Conservation (phyloP, 2,797 vertebrate species). For the Paramormyrops hopkinsi region DNA sequence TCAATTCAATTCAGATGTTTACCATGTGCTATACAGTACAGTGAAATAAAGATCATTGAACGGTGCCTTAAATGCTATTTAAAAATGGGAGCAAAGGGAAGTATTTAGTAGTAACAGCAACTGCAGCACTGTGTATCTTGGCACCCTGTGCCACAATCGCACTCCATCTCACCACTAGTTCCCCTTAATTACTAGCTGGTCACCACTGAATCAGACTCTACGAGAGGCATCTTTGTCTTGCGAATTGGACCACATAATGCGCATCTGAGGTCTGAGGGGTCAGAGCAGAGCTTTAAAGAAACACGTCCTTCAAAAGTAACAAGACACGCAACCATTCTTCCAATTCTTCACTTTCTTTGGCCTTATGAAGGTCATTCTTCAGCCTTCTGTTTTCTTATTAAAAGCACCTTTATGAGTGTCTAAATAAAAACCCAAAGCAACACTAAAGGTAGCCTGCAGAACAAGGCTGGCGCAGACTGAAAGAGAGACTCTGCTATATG, state of each 20-base stretch:
- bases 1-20: neutral
- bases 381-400: constrained; percentile 9
- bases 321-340: constrained; percentile 5
- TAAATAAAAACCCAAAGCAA: constrained; percentile 31
- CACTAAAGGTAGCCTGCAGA: neutral
- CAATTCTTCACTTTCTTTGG: constrained; percentile 5
- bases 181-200: constrained; percentile 8
- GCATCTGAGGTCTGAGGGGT: constrained; percentile 11
- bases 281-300: constrained; percentile 22
- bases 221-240: neutral
- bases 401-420: neutral
- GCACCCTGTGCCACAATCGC: constrained; percentile 20
- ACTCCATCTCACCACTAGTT: neutral
- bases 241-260: constrained; percentile 20
- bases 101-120: neutral
- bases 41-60: neutral
- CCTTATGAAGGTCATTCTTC: constrained; percentile 6
- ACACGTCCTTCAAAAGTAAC: constrained; percentile 3
- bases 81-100: neutral
- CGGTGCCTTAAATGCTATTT: neutral
- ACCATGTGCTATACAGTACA: neutral
- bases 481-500: neutral
- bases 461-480: neutral
- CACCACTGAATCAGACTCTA: constrained; percentile 1
- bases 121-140: constrained; percentile 16